Conservation (phyloP, 1,140 invertebrate species). For the Apis mellifera region Amel_HAv3.1 CM009940.2:3800001-3800500, state of each 20-base stretch:
- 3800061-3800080: neutral
- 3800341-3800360: too few species aligned
- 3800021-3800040: constrained; percentile 38
- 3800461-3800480: neutral
- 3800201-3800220: neutral
- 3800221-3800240: neutral
- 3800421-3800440: neutral
- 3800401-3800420: neutral
- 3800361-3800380: too few species aligned
- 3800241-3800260: neutral
- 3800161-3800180: neutral
- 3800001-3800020: constrained; percentile 25
- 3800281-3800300: too few species aligned
- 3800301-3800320: too few species aligned
- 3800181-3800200: neutral
- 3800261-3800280: too few species aligned
- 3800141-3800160: neutral
- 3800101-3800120: neutral
- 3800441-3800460: constrained; percentile 7
- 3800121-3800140: neutral
- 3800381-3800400: too few species aligned
- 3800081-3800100: constrained; percentile 2
- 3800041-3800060: constrained; percentile 14
- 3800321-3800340: too few species aligned
- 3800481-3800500: constrained; percentile 15